Evolutionary conservation across 1,140 invertebrate genomes (phyloP).

Genomic region (Aphelinus atriplicis): DNA sequence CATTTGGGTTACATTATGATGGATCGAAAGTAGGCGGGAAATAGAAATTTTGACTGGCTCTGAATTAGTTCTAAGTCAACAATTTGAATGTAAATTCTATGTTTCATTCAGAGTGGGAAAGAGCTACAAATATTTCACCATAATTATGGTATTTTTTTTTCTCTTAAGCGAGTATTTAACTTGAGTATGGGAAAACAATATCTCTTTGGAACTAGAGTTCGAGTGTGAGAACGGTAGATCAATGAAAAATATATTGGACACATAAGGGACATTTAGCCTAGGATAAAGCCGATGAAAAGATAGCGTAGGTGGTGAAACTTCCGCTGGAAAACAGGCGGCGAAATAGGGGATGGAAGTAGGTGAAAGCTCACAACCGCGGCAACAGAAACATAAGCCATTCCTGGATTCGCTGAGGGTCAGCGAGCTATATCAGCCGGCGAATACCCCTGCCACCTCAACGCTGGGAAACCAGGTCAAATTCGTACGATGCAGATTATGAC

Average conservation of each 20-base stretch:
- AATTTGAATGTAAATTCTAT: too few relatives aligned
- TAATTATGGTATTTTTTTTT: too few relatives aligned
- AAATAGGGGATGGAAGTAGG: background rate
- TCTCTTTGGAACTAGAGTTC: too few relatives aligned
- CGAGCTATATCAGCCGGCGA: background rate
- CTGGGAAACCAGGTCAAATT: conserved; percentile 20
- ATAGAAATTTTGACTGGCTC: too few relatives aligned
- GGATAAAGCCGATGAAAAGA: conserved; percentile 9
- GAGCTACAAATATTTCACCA: too few relatives aligned
- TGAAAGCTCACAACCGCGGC: background rate
- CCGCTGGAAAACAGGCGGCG: background rate
- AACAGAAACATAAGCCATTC: conserved; percentile 14
- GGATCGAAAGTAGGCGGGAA: too few relatives aligned
- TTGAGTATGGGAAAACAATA: too few relatives aligned
- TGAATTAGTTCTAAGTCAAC: too few relatives aligned
- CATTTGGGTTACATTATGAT: too few relatives aligned
- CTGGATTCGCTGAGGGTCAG: conserved; percentile 22
- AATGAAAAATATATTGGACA: conserved; percentile 5
- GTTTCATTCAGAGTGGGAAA: too few relatives aligned
- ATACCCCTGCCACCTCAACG: background rate
- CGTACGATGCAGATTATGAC: background rate
- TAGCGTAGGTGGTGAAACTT: background rate
- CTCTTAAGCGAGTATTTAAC: too few relatives aligned
- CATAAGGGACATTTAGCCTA: conserved; percentile 13
- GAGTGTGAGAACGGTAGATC: too few relatives aligned